Base-by-base conservation (phyloP, 1,140 invertebrate species). In the Tribolium castaneum region DNA sequence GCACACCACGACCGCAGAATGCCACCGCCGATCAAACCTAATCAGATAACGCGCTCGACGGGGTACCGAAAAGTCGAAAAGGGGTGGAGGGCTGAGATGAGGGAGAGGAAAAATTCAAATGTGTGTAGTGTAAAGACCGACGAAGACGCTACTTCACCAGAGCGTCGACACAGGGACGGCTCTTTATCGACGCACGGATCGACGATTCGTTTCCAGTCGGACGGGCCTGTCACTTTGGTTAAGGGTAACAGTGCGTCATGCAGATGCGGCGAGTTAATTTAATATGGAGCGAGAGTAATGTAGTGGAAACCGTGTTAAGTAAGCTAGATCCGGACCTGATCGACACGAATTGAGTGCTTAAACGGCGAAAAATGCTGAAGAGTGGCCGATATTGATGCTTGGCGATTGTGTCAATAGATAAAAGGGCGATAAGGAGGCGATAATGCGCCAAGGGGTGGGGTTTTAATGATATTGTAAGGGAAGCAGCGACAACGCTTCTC, bases 11-110 rank as follows among this genome's bases (percentile, higher is more conserved):
- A 66, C 75, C 62, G 79, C 77, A 51, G 70, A 77, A 75, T 76
- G 78, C 56, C 45, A 72, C 34, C 45, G 16, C 49, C 76, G 76
- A 81, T 81, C 80, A 78, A 80, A 80, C 78, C 76, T 81, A 81
- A 81, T 81, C 80, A 80, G 80, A 81, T 81, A 80, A 74, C 56
- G 35, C 45, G 77, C 77, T 75, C 56, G 56, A 51, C 49, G 52
- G 70, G 72, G 25, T 59, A n/a, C 70, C 71, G 45, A 71, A 77
- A 77, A 52, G 22, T 52, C 39, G 45, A 62, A 19, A 30, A 51
- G 54, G 52, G 59, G 39, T 45, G 5, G 39, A 45, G 39, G 39
- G n/a, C 5, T 45, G 54, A 30, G 19, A 22, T 19, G 19, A 7
- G 6, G 19, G 19, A 25, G 54, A 66, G n/a, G 59, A 34, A 66